Base-by-base conservation (phyloP, 2,113 vertebrate species). In the Cololabis saira region DNA sequence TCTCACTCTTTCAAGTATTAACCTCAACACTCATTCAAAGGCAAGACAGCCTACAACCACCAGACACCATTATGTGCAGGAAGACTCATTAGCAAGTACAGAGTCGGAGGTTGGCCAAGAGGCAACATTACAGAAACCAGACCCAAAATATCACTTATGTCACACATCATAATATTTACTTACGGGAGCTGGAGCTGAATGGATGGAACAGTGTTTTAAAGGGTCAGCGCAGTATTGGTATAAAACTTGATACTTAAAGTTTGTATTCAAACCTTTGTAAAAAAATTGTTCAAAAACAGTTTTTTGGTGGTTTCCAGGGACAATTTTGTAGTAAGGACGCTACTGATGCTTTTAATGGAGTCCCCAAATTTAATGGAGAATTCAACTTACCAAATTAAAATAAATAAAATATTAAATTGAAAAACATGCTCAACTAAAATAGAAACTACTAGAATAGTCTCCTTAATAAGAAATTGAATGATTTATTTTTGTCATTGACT, bases 91-190 rank as follows among this genome's bases (percentile, higher is more conserved):
- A 59, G 51, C 18, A 65, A 15, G 12, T 13, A 67, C 10, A 52
- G 19, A 27, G 48, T 40, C 13, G 17, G 41, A 53, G 42, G 22
- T 43, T 33, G 45, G 45, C 60, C 53, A 53, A 53, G 59, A 71
- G 18, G 43, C 57, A 62, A 52, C 12, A 5, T 60, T 62, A 75
- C 61, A 80, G 66, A 66, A 74, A 45, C 70, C 82, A 80, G 79
- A 76, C 44, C 18, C 67, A 19, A 48, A 19, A 48, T 19, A 67
- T 67, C 48, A 53, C 58, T 71, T 37, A 56, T 56, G 56, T 40
- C 53, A 33, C 67, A 76, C 60, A 27, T 56, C 45, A 56, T 58
- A 80, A 78, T 52, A 78, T 83, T 57, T 71, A 77, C 69, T 74
- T 10, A 70, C 33, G 48, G 43, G 43, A 43, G 43, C 42, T 7